Conservation (phyloP, 2,888 invertebrate species). For the Pegoplata infirma region DNA sequence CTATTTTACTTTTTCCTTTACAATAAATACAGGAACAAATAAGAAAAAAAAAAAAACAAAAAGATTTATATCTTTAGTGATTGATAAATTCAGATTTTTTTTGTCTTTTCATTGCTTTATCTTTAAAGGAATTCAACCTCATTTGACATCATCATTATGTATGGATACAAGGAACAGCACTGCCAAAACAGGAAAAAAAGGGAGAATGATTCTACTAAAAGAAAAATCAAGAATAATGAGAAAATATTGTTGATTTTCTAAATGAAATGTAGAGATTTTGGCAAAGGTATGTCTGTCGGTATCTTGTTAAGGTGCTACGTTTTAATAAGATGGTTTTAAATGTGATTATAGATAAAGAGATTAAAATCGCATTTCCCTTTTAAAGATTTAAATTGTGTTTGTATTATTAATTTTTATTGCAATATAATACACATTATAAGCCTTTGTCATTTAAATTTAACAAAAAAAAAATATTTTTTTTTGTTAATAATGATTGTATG, state of each 20-base stretch:
- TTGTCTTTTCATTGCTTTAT: slow-evolving; percentile 15
- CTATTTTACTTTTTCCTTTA: slow-evolving; percentile 14
- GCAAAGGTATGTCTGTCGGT: not conserved
- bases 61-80: slow-evolving; percentile 53
- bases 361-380: no score
- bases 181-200: not conserved
- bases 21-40: slow-evolving; percentile 15
- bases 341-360: not conserved
- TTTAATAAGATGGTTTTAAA: slow-evolving; percentile 16
- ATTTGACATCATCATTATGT: not conserved
- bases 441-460: not conserved
- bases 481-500: slow-evolving; percentile 19
- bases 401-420: not conserved
- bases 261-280: not conserved
- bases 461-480: no score
- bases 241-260: slow-evolving; percentile 3
- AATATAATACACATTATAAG: slow-evolving; percentile 1
- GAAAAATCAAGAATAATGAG: slow-evolving; percentile 9
- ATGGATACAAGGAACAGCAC: not conserved
- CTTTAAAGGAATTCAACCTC: slow-evolving; percentile 6
- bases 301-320: not conserved
- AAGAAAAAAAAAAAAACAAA: slow-evolving; percentile 27
- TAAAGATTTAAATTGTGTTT: not conserved
- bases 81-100: slow-evolving; percentile 44
- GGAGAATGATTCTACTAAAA: no score